A percentile compares a stretch with the other conserved stretches of the same genome.
Conservation (phyloP, 1,140 invertebrate species). For the Pseudomyrmex dendroicus region DNA sequence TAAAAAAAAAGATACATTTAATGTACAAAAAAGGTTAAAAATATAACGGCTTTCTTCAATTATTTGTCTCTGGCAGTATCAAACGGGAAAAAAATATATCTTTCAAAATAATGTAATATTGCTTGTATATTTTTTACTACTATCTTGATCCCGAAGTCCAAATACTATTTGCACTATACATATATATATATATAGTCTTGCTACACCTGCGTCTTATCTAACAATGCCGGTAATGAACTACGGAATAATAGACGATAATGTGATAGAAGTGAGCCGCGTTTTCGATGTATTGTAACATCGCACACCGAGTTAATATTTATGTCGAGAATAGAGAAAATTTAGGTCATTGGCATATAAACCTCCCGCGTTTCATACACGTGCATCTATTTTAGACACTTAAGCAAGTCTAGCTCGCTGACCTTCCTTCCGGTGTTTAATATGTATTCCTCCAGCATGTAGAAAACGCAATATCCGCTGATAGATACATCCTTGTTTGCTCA, state of each 20-base stretch:
- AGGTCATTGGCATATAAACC: constrained; percentile 73
- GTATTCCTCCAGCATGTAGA: constrained; percentile 31
- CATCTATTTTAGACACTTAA: constrained; percentile 71
- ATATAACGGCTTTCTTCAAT: not conserved
- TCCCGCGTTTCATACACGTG: not conserved
- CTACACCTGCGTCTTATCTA: constrained; percentile 28
- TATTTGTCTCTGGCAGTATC: not conserved
- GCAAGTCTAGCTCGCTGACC: constrained; percentile 67
- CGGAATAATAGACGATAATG: constrained; percentile 34
- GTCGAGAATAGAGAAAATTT: constrained; percentile 69
- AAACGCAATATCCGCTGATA: constrained; percentile 33
- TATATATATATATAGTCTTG: not conserved
- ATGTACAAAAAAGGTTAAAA: no score
- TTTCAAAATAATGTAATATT: not conserved
- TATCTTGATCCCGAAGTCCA: not conserved
- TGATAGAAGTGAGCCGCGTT: not conserved
- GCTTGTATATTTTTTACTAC: not conserved
- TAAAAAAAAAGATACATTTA: not conserved
- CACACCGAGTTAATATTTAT: constrained; percentile 42
- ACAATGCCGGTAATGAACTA: constrained; percentile 15
- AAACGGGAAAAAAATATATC: not conserved
- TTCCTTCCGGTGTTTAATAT: constrained; percentile 70
- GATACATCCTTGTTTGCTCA: not conserved
- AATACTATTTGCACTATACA: constrained; percentile 21
- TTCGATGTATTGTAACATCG: constrained; percentile 21